Conservation (phyloP, 2,888 invertebrate genomes). For the Drosophila tanythrix region DNA sequence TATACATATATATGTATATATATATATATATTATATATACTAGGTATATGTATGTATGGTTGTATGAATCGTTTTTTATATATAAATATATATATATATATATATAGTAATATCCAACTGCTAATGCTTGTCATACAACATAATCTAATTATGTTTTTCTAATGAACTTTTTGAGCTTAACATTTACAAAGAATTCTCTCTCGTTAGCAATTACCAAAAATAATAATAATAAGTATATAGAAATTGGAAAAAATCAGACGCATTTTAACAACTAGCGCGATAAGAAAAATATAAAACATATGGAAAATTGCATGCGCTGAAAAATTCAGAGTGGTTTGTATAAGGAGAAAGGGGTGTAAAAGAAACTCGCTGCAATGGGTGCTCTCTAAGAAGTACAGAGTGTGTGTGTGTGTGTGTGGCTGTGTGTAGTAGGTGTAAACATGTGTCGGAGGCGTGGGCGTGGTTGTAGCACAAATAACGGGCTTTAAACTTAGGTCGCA, state of each 20-base stretch:
- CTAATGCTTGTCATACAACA: conserved; percentile 74
- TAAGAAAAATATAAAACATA: conserved; percentile 38
- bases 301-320: conserved; percentile 23
- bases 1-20: conserved; percentile 56
- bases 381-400: conserved; percentile 26
- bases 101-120: conserved; percentile 67
- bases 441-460: conserved; percentile 38
- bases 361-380: conserved; percentile 30
- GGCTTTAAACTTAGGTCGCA: conserved; percentile 46
- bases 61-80: conserved; percentile 51
- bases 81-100: conserved; percentile 51
- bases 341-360: conserved; percentile 5
- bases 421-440: conserved; percentile 38
- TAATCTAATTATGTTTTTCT: conserved; percentile 77
- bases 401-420: conserved; percentile 8
- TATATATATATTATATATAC: conserved; percentile 60
- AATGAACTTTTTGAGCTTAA: conserved; percentile 80
- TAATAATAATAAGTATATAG: conserved; percentile 50
- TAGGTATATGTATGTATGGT: conserved; percentile 64
- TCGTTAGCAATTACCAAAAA: conserved; percentile 60
- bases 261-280: conserved; percentile 51
- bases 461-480: conserved; percentile 37
- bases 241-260: conserved; percentile 43
- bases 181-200: conserved; percentile 76
- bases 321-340: neutral